Conservation (phyloP, 2,113 vertebrate genomes). For the Hypocryptadius cinnamomeus region DNA sequence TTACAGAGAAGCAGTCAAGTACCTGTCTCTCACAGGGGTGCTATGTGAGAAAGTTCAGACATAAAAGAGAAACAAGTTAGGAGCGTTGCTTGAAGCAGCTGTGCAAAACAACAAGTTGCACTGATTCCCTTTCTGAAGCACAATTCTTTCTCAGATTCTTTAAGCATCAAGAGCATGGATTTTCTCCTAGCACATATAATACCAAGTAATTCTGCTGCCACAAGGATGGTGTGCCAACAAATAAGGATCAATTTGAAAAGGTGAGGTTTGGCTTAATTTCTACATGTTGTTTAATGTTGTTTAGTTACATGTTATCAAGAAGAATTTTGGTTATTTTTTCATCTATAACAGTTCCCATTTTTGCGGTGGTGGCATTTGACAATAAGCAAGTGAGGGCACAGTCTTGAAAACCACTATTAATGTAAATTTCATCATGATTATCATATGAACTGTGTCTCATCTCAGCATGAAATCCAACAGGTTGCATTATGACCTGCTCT, state of each 20-base stretch:
- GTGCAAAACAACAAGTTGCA: neutral
- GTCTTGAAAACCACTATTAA: neutral
- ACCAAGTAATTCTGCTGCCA: neutral
- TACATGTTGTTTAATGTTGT: neutral
- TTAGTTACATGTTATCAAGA: neutral
- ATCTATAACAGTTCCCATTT: neutral
- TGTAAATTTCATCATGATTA: neutral
- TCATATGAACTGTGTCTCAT: neutral
- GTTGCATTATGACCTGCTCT: neutral
- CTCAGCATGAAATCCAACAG: neutral
- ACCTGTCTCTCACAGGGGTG: rapidly evolving
- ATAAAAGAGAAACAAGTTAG: neutral
- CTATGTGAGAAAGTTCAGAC: neutral
- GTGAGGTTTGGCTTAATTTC: neutral
- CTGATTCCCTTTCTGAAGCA: neutral
- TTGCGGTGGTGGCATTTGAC: neutral
- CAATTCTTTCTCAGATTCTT: neutral
- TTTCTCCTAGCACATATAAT: neutral
- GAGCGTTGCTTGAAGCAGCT: neutral
- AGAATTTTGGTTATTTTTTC: neutral
- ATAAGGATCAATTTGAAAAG: neutral
- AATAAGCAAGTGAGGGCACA: neutral
- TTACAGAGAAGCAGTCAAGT: neutral
- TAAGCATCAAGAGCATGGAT: neutral
- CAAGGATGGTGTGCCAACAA: neutral